These are phyloP conservation scores for Cephonodes hylas DNA, from an alignment of 2,888 invertebrate genomes.

Conservation along the genomic window DNA sequence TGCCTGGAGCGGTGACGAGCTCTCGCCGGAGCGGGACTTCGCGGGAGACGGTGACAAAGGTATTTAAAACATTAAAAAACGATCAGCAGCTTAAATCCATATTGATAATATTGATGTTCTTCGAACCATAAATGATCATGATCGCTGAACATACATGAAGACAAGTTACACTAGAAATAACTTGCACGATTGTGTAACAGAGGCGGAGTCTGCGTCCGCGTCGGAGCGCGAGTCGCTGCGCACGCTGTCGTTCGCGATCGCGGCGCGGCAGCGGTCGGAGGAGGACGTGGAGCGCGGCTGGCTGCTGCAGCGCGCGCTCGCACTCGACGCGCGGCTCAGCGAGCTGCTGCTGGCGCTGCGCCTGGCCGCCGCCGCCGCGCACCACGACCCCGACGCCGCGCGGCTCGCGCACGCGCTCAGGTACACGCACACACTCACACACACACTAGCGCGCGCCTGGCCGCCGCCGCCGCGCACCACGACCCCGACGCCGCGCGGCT, in stretches of 20 bases:
- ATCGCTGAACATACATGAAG: too few relatives aligned
- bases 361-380: slow-evolving; percentile 85
- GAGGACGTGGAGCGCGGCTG: slow-evolving; percentile 72
- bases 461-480: too few relatives aligned
- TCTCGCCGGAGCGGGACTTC: slow-evolving; percentile 73
- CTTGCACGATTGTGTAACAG: slow-evolving; percentile 22
- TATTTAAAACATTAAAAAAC: slow-evolving; percentile 14
- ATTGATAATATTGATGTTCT: background rate
- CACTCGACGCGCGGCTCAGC: slow-evolving; percentile 85
- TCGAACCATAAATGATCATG: too few relatives aligned
- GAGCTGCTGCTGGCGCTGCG: slow-evolving; percentile 88
- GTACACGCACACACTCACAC: slow-evolving; percentile 43
- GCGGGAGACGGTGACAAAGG: slow-evolving; percentile 57
- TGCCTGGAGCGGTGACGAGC: slow-evolving; percentile 73
- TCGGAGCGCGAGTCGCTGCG: slow-evolving; percentile 86
- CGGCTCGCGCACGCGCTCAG: slow-evolving; percentile 66
- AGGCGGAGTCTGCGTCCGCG: slow-evolving; percentile 54
- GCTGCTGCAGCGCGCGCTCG: slow-evolving; percentile 50
- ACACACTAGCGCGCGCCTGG: background rate
- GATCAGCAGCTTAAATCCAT: background rate
- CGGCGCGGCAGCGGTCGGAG: slow-evolving; percentile 85
- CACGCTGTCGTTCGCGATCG: slow-evolving; percentile 88
- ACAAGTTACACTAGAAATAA: too few relatives aligned
- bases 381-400: slow-evolving; percentile 82
- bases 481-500: too few relatives aligned